Evolutionary conservation across 2,797 vertebrate species (phyloP), one percentile per base, ranked within the genome.

Genomic region (Sparidentex hasta): DNA sequence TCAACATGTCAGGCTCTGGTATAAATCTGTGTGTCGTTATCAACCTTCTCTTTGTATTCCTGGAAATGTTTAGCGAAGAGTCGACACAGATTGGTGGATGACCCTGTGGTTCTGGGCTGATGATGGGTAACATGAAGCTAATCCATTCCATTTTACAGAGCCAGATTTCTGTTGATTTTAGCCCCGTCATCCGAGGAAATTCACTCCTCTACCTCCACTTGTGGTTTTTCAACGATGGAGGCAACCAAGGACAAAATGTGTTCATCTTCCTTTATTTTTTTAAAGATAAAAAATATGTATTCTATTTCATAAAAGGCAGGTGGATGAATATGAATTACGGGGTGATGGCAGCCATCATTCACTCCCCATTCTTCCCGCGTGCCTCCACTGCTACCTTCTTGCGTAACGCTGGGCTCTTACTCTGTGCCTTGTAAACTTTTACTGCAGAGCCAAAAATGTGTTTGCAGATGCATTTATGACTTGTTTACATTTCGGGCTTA

Each of bases 401-500:
- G 75, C 55, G 16, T 80, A 90, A 94, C 7, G 6, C 58, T 73
- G 72, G 77, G 54, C 83, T 87, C 75, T 77, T 70, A 77, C 77
- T 82, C 75, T 61, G 71, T 66, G 76, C 72, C 86, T 84, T 82
- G 87, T 90, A 90, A 91, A 91, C 71, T 85, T 90, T 87, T 72
- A 88, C 70, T 66, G 78, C 62, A 12, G 51, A 77, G 70, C 78
- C 80, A 88, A 82, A 84, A 87, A 81, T 81, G 83, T 85, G 86
- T 89, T 90, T 88, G 78, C 80, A 82, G 84, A 92, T 89, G 84
- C 83, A 81, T 88, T 89, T 76, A 87, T 61, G 87, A 67, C 75
- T 87, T 92, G 88, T 92, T 94, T 93, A 92, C 83, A 87, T 89
- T 90, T 69, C 14, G 66, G 70, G 81, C 84, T 91, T 90, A 93